Evolutionary conservation across 2,113 vertebrate species (phyloP).

Genomic region (Epinephelus lanceolatus): DNA sequence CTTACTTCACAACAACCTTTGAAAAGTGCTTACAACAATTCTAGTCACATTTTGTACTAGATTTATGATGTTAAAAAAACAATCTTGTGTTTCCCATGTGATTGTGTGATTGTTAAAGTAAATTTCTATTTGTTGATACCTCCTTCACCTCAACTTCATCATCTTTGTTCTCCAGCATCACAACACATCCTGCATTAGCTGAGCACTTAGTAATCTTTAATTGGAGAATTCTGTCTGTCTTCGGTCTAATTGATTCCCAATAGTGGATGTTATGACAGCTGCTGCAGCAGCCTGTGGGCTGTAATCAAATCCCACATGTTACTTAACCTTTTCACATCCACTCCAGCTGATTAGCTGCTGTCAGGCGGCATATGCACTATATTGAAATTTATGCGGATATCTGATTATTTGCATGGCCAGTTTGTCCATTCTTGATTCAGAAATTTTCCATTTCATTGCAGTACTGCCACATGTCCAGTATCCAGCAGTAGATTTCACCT

Average conservation of each 20-base stretch:
- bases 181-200: neutral
- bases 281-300: constrained; percentile 19
- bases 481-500: neutral
- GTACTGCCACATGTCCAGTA: neutral
- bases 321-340: constrained; percentile 32
- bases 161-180: neutral
- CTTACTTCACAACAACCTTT: neutral
- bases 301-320: constrained; percentile 43
- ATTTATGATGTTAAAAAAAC: neutral
- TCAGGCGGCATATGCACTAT: neutral
- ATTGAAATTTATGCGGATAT: neutral
- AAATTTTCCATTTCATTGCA: neutral
- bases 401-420: neutral
- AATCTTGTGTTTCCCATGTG: neutral
- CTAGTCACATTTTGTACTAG: neutral
- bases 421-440: neutral
- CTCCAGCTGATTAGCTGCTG: constrained; percentile 6
- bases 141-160: neutral
- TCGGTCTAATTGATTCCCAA: constrained; percentile 44
- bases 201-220: neutral
- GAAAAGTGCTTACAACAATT: too few relatives aligned
- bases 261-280: constrained; percentile 28
- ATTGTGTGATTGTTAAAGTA: neutral
- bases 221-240: constrained; percentile 1
- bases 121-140: neutral